Evolutionary conservation across 2,888 invertebrate species (phyloP).

Genomic region (Chaetogeoica ovagalla): DNA sequence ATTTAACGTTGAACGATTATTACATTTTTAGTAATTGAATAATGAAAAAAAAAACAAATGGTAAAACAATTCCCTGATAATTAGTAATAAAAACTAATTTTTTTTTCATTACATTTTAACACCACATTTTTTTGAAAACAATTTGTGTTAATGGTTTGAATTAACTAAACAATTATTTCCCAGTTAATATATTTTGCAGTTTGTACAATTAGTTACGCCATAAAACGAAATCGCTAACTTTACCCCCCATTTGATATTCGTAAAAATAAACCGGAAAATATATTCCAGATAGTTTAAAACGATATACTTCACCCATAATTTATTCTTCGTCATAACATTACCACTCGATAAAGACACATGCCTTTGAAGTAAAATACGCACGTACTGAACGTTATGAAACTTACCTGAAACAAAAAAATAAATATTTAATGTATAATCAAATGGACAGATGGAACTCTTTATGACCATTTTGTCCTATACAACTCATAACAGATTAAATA

Average conservation of each 20-base stretch:
- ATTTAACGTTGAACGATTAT: conserved; percentile 2
- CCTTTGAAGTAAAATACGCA: neutral
- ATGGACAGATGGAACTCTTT: too few species aligned
- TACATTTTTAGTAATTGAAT: conserved; percentile 1
- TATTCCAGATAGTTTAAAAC: conserved; percentile 1
- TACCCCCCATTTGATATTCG: too few species aligned
- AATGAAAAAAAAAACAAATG: neutral
- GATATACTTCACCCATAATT: neutral
- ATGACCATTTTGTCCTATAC: too few species aligned
- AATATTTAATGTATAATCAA: neutral
- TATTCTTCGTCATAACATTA: neutral
- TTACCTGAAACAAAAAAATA: conserved; percentile 40
- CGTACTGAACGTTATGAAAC: neutral
- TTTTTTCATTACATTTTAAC: neutral
- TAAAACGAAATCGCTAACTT: too few species aligned
- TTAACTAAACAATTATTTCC: neutral
- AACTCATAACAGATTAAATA: too few species aligned
- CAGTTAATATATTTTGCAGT: neutral
- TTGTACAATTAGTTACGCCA: neutral
- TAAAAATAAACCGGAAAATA: neutral
- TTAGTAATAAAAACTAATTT: conserved; percentile 5
- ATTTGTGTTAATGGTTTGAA: neutral
- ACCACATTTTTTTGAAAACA: neutral
- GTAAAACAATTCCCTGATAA: neutral
- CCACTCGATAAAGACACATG: neutral